Base-by-base conservation (phyloP, 2,797 vertebrate genomes). In the Sitta carolinensis region DNA sequence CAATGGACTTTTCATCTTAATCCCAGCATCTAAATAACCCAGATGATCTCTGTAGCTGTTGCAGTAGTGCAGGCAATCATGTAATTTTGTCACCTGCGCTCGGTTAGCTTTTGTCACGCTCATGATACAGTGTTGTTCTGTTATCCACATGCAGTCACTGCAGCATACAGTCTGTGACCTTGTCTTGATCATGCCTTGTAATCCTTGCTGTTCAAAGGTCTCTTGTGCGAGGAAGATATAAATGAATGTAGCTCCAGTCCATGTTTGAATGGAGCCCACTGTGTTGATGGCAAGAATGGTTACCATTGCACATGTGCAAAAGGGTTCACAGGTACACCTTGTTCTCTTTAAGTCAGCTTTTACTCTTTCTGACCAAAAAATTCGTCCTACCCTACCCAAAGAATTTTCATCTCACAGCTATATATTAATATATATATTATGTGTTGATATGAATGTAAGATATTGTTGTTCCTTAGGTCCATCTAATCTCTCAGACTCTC, bases 201-300 rank as follows among this genome's bases (percentile, higher is more conserved):
- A 91, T 63, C 21, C 47, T 92, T 94, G 34, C 92, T 96, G 13
- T 89, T 96, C 87, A 9, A 96, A 99, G 99, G 99, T 67, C 97
- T 97, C 23, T 79, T 98, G 29, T 99, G 99, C 67, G 99, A 99
- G 95, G 98, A 98, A 34, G 98, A 99, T 86, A 88, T 99, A 92
- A 99, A 99, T 50, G 99, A 99, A 93, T 99, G 99, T 92, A 87
- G 68, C 77, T 99, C 99, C 73, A 98, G 96, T 75, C 99, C 99
- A 0, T 99, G 99, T 95, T 97, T 99, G 87, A 99, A 99, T 80
- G 98, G 98, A 91, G 99, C 98, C 2, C 97, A 97, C 25, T 99
- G 99, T 50, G 93, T 98, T 73, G 99, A 99, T 82, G 97, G 98
- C 64, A 97, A 99, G 89, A 98, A 98, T 42, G 91, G 96, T 70